Percentiles rank a stretch among this genome's conserved stretches.
phyloP scores from a whole-genome alignment of 92 coral and sea anemone species.

The Palythoa caribaeorum region DNA sequence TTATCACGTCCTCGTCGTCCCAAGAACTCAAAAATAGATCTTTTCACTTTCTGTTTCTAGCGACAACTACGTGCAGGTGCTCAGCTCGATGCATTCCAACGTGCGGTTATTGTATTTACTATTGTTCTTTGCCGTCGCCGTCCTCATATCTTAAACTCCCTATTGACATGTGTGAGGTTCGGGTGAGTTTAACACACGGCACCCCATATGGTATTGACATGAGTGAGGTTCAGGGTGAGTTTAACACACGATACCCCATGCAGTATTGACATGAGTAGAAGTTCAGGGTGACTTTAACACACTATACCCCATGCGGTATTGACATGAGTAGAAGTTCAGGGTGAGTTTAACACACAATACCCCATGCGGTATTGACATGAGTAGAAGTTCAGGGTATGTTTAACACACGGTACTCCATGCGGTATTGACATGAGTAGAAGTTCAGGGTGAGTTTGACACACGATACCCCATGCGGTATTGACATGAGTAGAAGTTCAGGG shows the following conservation, averaged over 20 bases:
- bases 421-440: constrained; percentile 82
- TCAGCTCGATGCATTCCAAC: too few species aligned
- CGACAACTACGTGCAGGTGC: too few species aligned
- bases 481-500: constrained; percentile 79
- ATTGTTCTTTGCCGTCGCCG: too few species aligned
- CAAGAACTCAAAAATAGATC: too few species aligned
- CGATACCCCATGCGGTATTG: constrained; percentile 51
- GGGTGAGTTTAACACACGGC: constrained; percentile 38
- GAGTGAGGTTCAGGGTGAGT: constrained; percentile 68
- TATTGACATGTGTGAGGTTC: constrained; percentile 23
- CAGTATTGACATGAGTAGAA: constrained; percentile 40
- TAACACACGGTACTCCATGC: not conserved
- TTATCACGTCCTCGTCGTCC: too few species aligned
- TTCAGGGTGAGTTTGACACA: constrained; percentile 59
- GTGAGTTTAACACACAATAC: constrained; percentile 23
- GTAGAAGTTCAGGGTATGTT: constrained; percentile 74
- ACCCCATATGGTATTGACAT: not conserved
- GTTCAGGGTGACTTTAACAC: constrained; percentile 62
- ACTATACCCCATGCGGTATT: constrained; percentile 36
- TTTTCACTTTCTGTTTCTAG: too few species aligned
- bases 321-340: constrained; percentile 81
- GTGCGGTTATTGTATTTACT: too few species aligned
- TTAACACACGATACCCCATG: not conserved
- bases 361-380: constrained; percentile 68
- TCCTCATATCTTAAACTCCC: too few species aligned